Evolutionary conservation across 2,888 invertebrate genomes (phyloP).

Genomic region (Pristionchus maxplancki): DNA sequence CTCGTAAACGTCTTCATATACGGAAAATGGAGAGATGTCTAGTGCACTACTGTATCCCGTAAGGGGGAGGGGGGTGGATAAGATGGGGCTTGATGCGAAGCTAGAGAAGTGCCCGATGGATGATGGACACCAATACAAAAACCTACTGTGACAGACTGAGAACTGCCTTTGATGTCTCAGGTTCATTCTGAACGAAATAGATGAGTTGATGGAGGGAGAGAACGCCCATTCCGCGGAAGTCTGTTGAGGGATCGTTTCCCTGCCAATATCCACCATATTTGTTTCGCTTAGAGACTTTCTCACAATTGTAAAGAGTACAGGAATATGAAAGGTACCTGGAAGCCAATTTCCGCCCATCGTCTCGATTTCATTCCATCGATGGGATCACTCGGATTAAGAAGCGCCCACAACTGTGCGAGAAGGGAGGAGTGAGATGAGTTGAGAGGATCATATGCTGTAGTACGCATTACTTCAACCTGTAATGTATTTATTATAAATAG

Average conservation of each 20-base stretch:
- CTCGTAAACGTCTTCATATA: too few species aligned
- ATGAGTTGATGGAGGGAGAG: constrained; percentile 93
- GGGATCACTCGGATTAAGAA: neutral
- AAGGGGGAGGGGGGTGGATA: too few species aligned
- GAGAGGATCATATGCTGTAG: neutral
- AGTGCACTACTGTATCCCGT: too few species aligned
- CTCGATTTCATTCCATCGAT: constrained; percentile 83
- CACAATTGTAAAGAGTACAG: too few species aligned
- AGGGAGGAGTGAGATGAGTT: constrained; percentile 8
- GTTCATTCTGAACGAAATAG: constrained; percentile 78
- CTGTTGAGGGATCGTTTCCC: constrained; percentile 97
- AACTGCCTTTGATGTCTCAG: constrained; percentile 47
- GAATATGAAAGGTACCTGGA: constrained; percentile 79
- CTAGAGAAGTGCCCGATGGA: too few species aligned
- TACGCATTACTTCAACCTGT: constrained; percentile 46
- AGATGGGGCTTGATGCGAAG: neutral
- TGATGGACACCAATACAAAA: too few species aligned
- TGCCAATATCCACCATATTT: too few species aligned
- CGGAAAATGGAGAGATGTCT: too few species aligned
- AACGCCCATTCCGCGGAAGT: constrained; percentile 97
- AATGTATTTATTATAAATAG: neutral
- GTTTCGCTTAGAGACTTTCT: too few species aligned
- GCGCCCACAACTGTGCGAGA: constrained; percentile 16
- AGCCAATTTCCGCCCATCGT: constrained; percentile 96
- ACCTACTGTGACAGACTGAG: constrained; percentile 26